Base-by-base conservation (phyloP, 2,797 vertebrate genomes). In the Champsocephalus esox region DNA sequence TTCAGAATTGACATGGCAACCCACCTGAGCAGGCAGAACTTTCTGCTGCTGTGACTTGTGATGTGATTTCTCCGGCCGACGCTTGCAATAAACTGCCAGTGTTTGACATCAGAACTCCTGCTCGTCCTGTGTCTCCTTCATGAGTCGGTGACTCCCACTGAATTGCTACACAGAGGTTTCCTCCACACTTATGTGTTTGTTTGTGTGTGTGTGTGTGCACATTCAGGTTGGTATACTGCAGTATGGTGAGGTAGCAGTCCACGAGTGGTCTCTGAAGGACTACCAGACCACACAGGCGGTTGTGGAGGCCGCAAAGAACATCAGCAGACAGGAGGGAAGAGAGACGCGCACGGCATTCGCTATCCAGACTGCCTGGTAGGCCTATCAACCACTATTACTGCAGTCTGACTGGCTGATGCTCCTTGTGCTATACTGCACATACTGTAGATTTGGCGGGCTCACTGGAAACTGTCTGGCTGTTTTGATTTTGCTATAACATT, bases 331-430 rank as follows among this genome's bases (percentile, higher is more conserved):
- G 86, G 97, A 98, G 89, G 98, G 98, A 7, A 90, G 97, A 43
- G 97, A 98, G 93, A 99, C 98, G 0, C 95, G 96, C 76, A 99
- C 97, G 0, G 97, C 97, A 0, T 88, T 95, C 12, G 98, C 97
- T 60, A 96, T 99, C 80, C 92, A 88, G 84, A 93, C 87, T 79
- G 97, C 96, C 7, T 98, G 98, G 98, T 99, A 95, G 41, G 93
- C 69, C 65, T 50, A 66, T 70, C 81, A 57, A 49, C 87, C 76
- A 82, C 19, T 44, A 7, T 11, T 28, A 17, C 58, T 50, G 34
- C 12, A 13, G 24, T 79, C 52, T 9, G 12, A 50, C 46, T 48
- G 70, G 57, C 55, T 70, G 54, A 67, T 48, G 64, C 19, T 45
- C 21, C 46, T 66, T 32, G 3, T 56, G 12, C 63, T 66, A 74